Evolutionary conservation across 2,888 invertebrate genomes (phyloP).

Genomic region (Microplitis deprimator): DNA sequence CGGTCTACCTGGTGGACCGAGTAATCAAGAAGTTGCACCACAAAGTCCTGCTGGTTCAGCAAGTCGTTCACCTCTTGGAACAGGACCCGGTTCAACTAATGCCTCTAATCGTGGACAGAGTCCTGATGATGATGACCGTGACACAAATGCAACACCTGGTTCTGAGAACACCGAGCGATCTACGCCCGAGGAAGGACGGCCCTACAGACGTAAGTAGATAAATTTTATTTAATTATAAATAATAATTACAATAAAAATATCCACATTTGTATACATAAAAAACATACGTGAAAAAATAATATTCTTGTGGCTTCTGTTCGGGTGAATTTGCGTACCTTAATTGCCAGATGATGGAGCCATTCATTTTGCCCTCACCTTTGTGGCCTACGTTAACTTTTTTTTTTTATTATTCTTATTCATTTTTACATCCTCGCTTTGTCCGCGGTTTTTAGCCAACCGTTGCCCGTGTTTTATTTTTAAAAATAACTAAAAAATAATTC

Average conservation of each 20-base stretch:
- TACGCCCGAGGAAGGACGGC: slow-evolving; percentile 72
- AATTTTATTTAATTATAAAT: neutral
- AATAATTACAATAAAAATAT: neutral
- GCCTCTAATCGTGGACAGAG: slow-evolving; percentile 62
- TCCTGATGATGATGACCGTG: slow-evolving; percentile 69
- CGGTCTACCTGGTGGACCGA: slow-evolving; percentile 50
- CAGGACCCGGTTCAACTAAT: slow-evolving; percentile 50
- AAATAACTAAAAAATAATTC: neutral
- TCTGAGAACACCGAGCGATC: slow-evolving; percentile 73
- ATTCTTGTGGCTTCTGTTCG: slow-evolving; percentile 7
- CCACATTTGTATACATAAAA: neutral
- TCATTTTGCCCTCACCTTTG: slow-evolving; percentile 53
- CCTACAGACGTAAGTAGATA: slow-evolving; percentile 70
- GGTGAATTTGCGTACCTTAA: slow-evolving; percentile 54
- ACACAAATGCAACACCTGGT: slow-evolving; percentile 71
- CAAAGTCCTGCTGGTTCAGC: slow-evolving; percentile 69
- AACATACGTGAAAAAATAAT: neutral
- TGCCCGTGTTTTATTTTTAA: slow-evolving; percentile 22
- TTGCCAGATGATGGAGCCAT: slow-evolving; percentile 67
- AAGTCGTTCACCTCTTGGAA: slow-evolving; percentile 66
- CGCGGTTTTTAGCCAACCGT: slow-evolving; percentile 33
- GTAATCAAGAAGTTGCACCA: slow-evolving; percentile 61
- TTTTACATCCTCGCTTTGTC: slow-evolving; percentile 28
- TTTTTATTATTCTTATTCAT: slow-evolving; percentile 21
- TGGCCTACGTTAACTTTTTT: slow-evolving; percentile 14